Conservation (phyloP, 23 tunicate species). For the Clavelina lepadiformis region DNA sequence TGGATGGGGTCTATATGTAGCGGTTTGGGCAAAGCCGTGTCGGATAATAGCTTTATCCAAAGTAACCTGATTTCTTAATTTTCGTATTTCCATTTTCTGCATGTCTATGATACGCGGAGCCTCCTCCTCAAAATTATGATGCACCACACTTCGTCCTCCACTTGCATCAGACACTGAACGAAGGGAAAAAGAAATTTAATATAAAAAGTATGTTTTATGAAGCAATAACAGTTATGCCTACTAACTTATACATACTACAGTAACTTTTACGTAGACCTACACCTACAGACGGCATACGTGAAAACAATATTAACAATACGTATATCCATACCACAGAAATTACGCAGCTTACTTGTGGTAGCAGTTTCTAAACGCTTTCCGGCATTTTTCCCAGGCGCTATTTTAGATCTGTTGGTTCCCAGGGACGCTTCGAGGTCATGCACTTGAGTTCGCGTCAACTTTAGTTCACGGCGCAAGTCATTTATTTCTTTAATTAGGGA, state of each 20-base stretch:
- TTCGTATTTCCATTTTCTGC: slow-evolving; percentile 83
- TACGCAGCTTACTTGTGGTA: slow-evolving; percentile 35
- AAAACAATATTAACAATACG: neutral
- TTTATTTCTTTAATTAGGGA: slow-evolving; percentile 93
- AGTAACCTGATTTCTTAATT: slow-evolving; percentile 82
- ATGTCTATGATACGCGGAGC: slow-evolving; percentile 81
- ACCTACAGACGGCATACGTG: no score
- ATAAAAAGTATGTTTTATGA: no score
- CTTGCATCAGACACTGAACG: slow-evolving; percentile 39
- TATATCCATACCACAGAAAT: neutral
- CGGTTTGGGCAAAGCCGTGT: no score
- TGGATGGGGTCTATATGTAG: no score
- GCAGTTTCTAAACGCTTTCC: slow-evolving; percentile 44
- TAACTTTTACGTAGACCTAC: no score
- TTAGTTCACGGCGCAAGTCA: slow-evolving; percentile 90
- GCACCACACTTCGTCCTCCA: slow-evolving; percentile 29
- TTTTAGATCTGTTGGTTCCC: slow-evolving; percentile 57
- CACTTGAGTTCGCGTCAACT: slow-evolving; percentile 65
- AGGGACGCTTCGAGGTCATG: slow-evolving; percentile 79
- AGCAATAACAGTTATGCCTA: no score
- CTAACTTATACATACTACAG: no score
- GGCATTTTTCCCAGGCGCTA: slow-evolving; percentile 16
- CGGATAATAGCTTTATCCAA: no score
- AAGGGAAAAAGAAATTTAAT: no score
- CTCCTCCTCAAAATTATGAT: slow-evolving; percentile 78